Percentiles rank a stretch among this genome's conserved stretches.
phyloP scores from a whole-genome alignment of 2,888 invertebrate genomes.

The Lissonota sp. region DNA sequence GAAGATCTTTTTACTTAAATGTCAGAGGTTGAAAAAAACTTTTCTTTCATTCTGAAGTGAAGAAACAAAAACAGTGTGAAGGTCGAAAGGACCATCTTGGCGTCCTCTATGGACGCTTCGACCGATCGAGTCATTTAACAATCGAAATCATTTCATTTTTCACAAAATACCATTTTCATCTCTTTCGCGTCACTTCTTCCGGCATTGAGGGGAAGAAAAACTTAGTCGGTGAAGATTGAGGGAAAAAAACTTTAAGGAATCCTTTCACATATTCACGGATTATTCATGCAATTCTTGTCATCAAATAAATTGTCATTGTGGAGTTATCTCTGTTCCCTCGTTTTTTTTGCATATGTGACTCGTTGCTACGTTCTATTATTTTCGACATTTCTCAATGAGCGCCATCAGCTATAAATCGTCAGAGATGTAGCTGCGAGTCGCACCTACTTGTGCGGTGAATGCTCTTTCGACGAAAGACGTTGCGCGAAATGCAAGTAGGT shows the following conservation, averaged over 20 bases:
- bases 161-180: not conserved
- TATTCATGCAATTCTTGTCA: not conserved
- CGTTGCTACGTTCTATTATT: too few relatives aligned
- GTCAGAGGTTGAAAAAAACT: not conserved
- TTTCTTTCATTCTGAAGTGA: not conserved
- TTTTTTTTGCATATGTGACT: too few relatives aligned
- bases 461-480: slow-evolving; percentile 72
- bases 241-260: not conserved
- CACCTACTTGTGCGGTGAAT: slow-evolving; percentile 80
- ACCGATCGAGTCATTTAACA: not conserved
- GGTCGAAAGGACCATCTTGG: slow-evolving; percentile 40
- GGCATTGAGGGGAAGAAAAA: not conserved
- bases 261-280: too few relatives aligned
- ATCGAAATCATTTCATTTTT: slow-evolving; percentile 7
- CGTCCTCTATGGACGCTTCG: slow-evolving; percentile 35
- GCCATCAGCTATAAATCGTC: slow-evolving; percentile 66
- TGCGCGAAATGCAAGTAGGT: slow-evolving; percentile 79
- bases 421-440: slow-evolving; percentile 79
- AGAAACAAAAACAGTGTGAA: slow-evolving; percentile 37
- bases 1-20: not conserved
- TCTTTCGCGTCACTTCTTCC: not conserved
- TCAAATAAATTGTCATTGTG: slow-evolving; percentile 1
- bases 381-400: not conserved
- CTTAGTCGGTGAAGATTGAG: not conserved
- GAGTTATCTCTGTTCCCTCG: too few relatives aligned